These are phyloP conservation scores for Sinocyclocheilus anophthalmus DNA, from an alignment of 2,113 vertebrate genomes.

Conservation along the genomic window DNA sequence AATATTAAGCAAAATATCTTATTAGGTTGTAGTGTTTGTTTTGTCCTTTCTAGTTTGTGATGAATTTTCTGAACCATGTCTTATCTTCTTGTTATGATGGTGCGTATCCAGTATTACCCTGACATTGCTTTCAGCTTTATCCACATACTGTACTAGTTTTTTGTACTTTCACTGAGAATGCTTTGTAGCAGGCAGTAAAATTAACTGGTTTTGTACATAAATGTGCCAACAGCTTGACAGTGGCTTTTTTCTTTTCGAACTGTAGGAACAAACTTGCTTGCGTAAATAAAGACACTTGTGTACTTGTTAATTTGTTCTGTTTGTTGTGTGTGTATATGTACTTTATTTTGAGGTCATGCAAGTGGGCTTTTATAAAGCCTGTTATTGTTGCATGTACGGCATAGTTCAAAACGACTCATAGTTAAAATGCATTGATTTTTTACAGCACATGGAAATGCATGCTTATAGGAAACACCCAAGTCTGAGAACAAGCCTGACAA, in stretches of 20 bases:
- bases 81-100: conserved; percentile 78
- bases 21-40: conserved; percentile 89
- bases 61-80: conserved; percentile 85
- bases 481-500: background rate
- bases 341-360: background rate
- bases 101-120: conserved; percentile 67
- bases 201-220: conserved; percentile 97
- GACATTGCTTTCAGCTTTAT: conserved; percentile 81
- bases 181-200: conserved; percentile 94
- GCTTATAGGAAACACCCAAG: background rate
- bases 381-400: background rate
- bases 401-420: background rate
- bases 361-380: background rate
- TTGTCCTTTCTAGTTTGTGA: conserved; percentile 86
- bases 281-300: conserved; percentile 94
- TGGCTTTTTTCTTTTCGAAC: conserved; percentile 90
- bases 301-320: conserved; percentile 81
- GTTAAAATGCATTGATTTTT: background rate
- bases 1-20: conserved; percentile 84
- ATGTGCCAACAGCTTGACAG: conserved; percentile 98
- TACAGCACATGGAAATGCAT: background rate
- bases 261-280: conserved; percentile 99
- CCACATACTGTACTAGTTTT: conserved; percentile 76
- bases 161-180: conserved; percentile 92
- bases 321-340: background rate